Percentiles rank a stretch among this genome's conserved stretches.
Conservation (phyloP, 2,113 vertebrate genomes). For the Cephalopterus ornatus region DNA sequence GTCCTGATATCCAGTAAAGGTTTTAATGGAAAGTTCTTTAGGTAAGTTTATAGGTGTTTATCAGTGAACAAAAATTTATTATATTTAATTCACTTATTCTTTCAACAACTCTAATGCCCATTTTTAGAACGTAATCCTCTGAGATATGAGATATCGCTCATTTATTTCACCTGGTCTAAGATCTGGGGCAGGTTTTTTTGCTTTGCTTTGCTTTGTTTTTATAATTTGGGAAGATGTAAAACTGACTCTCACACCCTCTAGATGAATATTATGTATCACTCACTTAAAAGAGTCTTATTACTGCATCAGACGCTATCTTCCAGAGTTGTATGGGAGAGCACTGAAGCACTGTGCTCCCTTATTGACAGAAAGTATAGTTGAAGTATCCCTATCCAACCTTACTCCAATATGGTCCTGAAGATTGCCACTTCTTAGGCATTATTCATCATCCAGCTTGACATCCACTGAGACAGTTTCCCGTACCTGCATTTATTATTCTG, state of each 20-base stretch:
- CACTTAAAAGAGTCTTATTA: neutral
- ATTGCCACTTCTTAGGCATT: neutral
- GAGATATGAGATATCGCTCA: neutral
- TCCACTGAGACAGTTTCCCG: neutral
- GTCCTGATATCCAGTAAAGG: neutral
- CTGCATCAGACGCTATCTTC: neutral
- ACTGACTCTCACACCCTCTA: neutral
- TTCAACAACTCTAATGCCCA: neutral
- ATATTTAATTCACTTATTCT: neutral
- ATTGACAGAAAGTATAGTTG: neutral
- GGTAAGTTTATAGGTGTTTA: neutral
- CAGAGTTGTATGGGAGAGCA: neutral
- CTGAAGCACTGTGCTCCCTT: neutral
- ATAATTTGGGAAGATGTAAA: neutral
- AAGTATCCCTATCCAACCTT: neutral
- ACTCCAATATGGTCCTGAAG: neutral
- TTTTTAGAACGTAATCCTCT: neutral
- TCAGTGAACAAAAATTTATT: neutral
- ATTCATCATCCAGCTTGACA: neutral
- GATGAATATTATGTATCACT: neutral
- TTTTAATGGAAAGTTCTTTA: neutral
- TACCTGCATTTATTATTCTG: neutral
- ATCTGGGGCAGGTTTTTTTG: neutral
- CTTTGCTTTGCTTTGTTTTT: neutral
- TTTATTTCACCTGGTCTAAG: neutral